Percentiles rank a stretch among this genome's conserved stretches.
These are phyloP conservation scores for Lagria hirta DNA, from an alignment of 2,888 invertebrate species.

Conservation along the genomic window DNA sequence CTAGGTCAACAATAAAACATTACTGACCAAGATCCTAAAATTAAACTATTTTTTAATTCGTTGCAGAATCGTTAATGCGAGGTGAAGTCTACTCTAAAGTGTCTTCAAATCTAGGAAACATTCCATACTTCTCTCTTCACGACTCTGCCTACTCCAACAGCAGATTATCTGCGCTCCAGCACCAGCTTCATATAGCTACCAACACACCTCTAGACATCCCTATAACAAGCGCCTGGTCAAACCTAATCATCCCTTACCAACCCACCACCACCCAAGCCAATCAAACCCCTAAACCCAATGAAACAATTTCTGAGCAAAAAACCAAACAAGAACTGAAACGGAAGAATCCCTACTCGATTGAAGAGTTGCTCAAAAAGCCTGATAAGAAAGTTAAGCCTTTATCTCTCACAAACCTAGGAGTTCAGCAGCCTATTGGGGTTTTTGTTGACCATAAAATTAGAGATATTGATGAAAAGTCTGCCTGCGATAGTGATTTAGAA, in stretches of 20 bases:
- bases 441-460: slow-evolving; percentile 32
- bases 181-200: slow-evolving; percentile 55
- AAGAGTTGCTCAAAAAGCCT: slow-evolving; percentile 80
- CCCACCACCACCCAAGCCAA: slow-evolving; percentile 43
- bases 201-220: slow-evolving; percentile 46
- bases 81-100: slow-evolving; percentile 46
- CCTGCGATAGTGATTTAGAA: slow-evolving; percentile 35
- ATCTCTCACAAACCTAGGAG: slow-evolving; percentile 16
- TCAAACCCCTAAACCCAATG: slow-evolving; percentile 24
- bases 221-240: slow-evolving; percentile 55
- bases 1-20: too few species aligned
- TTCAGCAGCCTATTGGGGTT: slow-evolving; percentile 45
- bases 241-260: slow-evolving; percentile 61
- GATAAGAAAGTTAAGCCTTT: slow-evolving; percentile 59
- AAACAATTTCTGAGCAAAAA: slow-evolving; percentile 35
- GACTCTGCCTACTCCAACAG: slow-evolving; percentile 54
- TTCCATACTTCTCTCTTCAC: slow-evolving; percentile 43
- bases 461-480: slow-evolving; percentile 22
- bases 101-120: slow-evolving; percentile 33
- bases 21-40: too few species aligned
- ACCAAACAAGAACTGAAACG: slow-evolving; percentile 57
- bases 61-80: slow-evolving; percentile 43
- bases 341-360: slow-evolving; percentile 85
- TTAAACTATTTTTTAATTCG: slow-evolving; percentile 11
- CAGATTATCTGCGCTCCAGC: slow-evolving; percentile 59